These are phyloP conservation scores for Mixornis gularis DNA, from an alignment of 2,113 vertebrate genomes.

Conservation along the genomic window DNA sequence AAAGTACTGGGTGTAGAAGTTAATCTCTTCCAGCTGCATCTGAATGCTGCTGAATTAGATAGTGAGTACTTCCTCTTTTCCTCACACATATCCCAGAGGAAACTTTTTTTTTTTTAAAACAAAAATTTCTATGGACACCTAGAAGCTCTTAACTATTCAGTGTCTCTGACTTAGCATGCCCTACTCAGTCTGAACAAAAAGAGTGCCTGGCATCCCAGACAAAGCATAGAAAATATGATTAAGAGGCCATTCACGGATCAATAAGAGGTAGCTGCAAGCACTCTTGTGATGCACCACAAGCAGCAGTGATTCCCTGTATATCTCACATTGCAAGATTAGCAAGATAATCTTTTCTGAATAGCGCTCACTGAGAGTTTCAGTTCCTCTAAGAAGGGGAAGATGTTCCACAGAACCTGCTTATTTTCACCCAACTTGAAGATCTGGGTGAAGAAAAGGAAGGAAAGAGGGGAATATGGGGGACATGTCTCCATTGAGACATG, in stretches of 20 bases:
- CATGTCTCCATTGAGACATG: not conserved
- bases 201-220: not conserved
- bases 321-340: conserved; percentile 24
- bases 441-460: not conserved
- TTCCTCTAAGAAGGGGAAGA: not conserved
- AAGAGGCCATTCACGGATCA: conserved; percentile 40
- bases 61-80: conserved; percentile 14
- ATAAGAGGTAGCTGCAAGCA: conserved; percentile 30
- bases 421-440: not conserved
- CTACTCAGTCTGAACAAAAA: not conserved
- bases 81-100: conserved; percentile 21
- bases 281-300: conserved; percentile 11
- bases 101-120: not conserved
- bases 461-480: not conserved
- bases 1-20: conserved; percentile 22
- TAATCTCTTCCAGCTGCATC: conserved; percentile 51
- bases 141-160: conserved; percentile 2
- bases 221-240: not conserved
- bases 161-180: not conserved
- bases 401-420: not conserved
- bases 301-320: not conserved
- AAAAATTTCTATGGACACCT: conserved; percentile 16
- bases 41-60: conserved; percentile 40
- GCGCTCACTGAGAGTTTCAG: not conserved
- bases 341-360: conserved; percentile 32